These are phyloP conservation scores for Aulostomus chinensis DNA, from an alignment of 2,797 vertebrate genomes.

Conservation along the genomic window DNA sequence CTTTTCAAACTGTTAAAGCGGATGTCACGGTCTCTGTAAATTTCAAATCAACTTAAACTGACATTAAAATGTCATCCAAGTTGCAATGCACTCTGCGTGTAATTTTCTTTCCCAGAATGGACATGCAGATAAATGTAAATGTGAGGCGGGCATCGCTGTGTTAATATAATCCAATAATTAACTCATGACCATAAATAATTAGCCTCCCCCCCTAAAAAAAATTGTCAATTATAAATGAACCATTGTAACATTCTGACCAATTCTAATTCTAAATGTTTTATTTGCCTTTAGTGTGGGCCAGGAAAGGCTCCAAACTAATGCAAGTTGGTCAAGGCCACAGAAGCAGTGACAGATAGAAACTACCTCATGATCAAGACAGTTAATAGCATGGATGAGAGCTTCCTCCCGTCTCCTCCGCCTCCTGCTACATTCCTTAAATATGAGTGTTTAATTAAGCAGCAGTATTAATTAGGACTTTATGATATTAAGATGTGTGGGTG, in stretches of 20 bases:
- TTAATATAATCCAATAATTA: too few relatives aligned
- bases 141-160: too few relatives aligned
- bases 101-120: too few relatives aligned
- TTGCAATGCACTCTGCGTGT: too few relatives aligned
- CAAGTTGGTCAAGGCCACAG: constrained; percentile 31
- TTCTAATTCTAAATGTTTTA: constrained; percentile 1
- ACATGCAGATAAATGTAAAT: too few relatives aligned
- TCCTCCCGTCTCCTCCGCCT: constrained; percentile 34
- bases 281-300: constrained; percentile 6
- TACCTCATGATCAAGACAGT: constrained; percentile 60
- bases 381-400: constrained; percentile 59
- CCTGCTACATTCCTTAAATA: constrained; percentile 71
- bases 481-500: constrained; percentile 65
- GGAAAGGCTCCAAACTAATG: constrained; percentile 9
- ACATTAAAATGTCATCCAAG: too few relatives aligned
- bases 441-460: constrained; percentile 81
- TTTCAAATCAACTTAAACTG: too few relatives aligned
- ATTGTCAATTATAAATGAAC: too few relatives aligned
- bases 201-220: too few relatives aligned
- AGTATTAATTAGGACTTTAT: constrained; percentile 77
- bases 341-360: constrained; percentile 38
- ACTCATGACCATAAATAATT: too few relatives aligned
- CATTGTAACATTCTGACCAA: not conserved
- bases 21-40: too few relatives aligned
- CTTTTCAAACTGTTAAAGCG: too few relatives aligned